These are phyloP conservation scores for Galeopsomyia nigrocyanea DNA, from an alignment of 2,888 invertebrate genomes.

Conservation along the genomic window DNA sequence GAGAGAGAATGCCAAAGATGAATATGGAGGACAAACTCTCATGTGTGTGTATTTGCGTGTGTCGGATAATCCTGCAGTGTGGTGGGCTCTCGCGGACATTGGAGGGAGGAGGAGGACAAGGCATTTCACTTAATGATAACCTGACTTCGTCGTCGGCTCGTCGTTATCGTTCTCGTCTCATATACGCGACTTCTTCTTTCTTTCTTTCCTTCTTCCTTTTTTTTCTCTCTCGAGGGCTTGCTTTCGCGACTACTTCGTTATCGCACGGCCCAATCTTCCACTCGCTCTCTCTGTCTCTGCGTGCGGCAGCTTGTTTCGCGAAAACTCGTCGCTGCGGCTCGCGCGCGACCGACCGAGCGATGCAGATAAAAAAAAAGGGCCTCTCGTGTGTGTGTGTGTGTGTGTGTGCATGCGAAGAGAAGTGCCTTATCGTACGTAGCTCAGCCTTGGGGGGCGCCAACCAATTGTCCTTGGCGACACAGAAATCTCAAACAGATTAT, in stretches of 20 bases:
- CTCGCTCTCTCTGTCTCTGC: slow-evolving; percentile 52
- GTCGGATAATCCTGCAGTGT: no score
- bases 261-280: slow-evolving; percentile 60
- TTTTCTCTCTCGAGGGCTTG: slow-evolving; percentile 41
- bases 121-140: slow-evolving; percentile 70
- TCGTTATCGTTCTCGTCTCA: slow-evolving; percentile 50
- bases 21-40: no score
- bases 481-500: slow-evolving; percentile 13
- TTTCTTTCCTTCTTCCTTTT: slow-evolving; percentile 50
- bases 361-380: slow-evolving; percentile 43
- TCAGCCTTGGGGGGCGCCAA: slow-evolving; percentile 29
- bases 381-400: no score
- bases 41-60: no score
- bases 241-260: slow-evolving; percentile 52
- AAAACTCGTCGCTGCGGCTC: slow-evolving; percentile 37
- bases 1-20: no score
- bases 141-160: slow-evolving; percentile 53
- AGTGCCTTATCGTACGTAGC: slow-evolving; percentile 31
- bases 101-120: slow-evolving; percentile 60
- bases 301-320: slow-evolving; percentile 43
- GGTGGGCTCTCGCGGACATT: neutral
- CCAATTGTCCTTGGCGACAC: slow-evolving; percentile 36
- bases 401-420: slow-evolving; percentile 14
- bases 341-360: no score
- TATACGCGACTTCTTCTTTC: slow-evolving; percentile 49